Evolutionary conservation across 2,113 vertebrate genomes (phyloP).

Genomic region (Macrotus californicus): DNA sequence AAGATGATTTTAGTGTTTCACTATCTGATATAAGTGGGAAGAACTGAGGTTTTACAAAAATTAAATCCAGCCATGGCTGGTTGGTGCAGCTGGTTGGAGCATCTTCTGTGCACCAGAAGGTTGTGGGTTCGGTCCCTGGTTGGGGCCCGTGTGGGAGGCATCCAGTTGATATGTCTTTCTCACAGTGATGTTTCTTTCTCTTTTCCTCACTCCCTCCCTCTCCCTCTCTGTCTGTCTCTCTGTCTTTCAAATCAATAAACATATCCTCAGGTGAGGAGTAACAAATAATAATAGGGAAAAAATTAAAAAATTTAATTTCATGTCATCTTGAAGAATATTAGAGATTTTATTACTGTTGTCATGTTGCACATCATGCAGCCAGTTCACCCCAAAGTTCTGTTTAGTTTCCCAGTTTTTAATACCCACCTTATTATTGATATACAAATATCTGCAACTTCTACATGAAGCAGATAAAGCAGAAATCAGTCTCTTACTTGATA

Average conservation of each 20-base stretch:
- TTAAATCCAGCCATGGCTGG: too few relatives aligned
- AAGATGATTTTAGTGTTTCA: background rate
- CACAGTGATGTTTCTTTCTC: too few relatives aligned
- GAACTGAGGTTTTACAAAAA: background rate
- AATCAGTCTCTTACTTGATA: slow-evolving; percentile 2
- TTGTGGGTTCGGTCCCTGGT: too few relatives aligned
- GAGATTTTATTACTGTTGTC: background rate
- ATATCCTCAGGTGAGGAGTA: too few relatives aligned
- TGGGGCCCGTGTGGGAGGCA: too few relatives aligned
- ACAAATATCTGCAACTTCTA: background rate
- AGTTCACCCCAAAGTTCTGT: background rate
- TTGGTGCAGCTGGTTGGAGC: too few relatives aligned
- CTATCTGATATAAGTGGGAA: background rate
- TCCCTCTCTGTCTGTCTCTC: too few relatives aligned
- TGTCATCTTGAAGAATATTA: background rate
- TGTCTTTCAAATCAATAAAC: too few relatives aligned
- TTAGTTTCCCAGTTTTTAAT: slow-evolving; percentile 15
- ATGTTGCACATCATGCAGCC: background rate
- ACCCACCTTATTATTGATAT: background rate
- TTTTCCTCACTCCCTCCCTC: too few relatives aligned
- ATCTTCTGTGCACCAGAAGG: too few relatives aligned
- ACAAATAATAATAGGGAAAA: too few relatives aligned
- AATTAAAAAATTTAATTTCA: background rate
- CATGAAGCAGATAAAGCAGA: background rate
- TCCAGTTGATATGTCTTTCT: too few relatives aligned